phyloP scores from a whole-genome alignment of 2,888 invertebrate species.

The Cheilosia vulpina region DNA sequence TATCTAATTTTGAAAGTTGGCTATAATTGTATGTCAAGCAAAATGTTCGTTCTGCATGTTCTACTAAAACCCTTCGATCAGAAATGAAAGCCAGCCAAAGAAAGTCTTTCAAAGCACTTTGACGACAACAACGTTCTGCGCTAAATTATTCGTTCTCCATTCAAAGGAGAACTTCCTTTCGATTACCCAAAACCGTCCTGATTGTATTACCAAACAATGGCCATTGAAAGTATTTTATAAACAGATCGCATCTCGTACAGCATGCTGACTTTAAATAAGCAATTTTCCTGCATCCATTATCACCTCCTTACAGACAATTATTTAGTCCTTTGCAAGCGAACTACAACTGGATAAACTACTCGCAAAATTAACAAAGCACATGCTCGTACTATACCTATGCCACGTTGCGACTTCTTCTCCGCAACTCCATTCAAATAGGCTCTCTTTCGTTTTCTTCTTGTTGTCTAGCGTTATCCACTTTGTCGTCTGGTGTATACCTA shows the following conservation, averaged over 20 bases:
- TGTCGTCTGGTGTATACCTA: conserved; percentile 57
- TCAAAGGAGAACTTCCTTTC: background rate
- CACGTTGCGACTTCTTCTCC: background rate
- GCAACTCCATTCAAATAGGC: conserved; percentile 16
- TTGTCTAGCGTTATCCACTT: too few relatives aligned
- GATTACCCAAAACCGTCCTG: conserved; percentile 10
- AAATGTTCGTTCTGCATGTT: too few relatives aligned
- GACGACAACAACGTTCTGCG: too few relatives aligned
- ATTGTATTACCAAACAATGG: background rate
- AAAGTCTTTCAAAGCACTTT: too few relatives aligned
- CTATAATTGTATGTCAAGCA: too few relatives aligned
- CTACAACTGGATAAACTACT: conserved; percentile 13
- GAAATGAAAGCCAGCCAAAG: too few relatives aligned
- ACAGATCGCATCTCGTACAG: background rate
- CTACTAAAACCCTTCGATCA: too few relatives aligned
- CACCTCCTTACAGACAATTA: conserved; percentile 5
- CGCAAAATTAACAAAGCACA: conserved; percentile 33
- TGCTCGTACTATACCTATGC: background rate
- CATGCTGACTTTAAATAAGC: background rate
- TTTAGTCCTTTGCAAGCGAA: background rate
- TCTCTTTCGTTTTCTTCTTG: conserved; percentile 1
- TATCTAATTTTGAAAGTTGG: too few relatives aligned
- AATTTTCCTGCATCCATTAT: conserved; percentile 4
- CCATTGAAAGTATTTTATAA: background rate
- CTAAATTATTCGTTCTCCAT: too few relatives aligned